phyloP scores from a whole-genome alignment of 1,140 invertebrate genomes.

The Papilio xuthus region DNA sequence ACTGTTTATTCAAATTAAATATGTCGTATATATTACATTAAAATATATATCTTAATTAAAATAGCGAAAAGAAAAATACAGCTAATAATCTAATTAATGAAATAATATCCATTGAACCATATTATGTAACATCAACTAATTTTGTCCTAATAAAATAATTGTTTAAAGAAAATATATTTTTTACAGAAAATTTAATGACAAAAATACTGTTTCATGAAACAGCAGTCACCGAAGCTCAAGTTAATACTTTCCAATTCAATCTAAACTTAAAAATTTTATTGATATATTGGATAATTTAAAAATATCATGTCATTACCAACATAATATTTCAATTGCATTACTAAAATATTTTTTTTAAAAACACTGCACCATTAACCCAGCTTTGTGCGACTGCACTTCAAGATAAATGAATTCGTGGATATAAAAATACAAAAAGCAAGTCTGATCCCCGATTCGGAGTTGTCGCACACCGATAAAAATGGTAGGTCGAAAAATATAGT shows the following conservation, averaged over 20 bases:
- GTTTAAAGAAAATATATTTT: constrained; percentile 51
- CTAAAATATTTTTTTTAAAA: constrained; percentile 13
- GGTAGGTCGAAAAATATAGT: constrained; percentile 77
- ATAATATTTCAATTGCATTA: constrained; percentile 20
- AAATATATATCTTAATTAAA: constrained; percentile 81
- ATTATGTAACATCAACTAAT: constrained; percentile 68
- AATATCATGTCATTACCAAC: constrained; percentile 28
- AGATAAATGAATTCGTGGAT: constrained; percentile 59
- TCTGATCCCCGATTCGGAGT: constrained; percentile 63
- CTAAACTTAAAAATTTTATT: constrained; percentile 36
- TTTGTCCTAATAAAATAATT: constrained; percentile 63
- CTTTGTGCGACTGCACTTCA: constrained; percentile 47
- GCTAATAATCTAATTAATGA: constrained; percentile 78
- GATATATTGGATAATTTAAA: constrained; percentile 46
- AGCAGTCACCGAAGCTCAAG: constrained; percentile 39
- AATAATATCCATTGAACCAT: constrained; percentile 76
- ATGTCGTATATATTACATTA: constrained; percentile 80
- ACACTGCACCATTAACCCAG: constrained; percentile 41
- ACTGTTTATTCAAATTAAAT: constrained; percentile 81
- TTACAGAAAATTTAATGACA: constrained; percentile 51
- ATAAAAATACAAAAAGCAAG: constrained; percentile 81
- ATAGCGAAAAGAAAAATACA: constrained; percentile 78
- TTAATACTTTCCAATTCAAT: constrained; percentile 44
- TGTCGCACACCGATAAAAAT: constrained; percentile 72
- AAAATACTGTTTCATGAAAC: constrained; percentile 53